Conservation (phyloP, 2,113 vertebrate species). For the Petrocephalus zakoni region DNA sequence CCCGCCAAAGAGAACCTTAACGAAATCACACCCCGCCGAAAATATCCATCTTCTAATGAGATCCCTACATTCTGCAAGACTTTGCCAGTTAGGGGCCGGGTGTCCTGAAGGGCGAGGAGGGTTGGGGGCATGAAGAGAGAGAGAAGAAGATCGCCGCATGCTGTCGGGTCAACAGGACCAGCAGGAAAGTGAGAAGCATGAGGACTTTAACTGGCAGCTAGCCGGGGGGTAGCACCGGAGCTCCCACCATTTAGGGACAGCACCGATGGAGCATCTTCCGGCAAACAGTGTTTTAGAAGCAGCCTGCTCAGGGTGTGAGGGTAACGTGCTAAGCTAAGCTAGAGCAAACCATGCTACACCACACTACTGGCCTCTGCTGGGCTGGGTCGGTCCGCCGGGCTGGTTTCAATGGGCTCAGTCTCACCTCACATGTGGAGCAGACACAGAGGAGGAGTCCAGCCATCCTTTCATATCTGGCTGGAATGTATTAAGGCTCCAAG, state of each 20-base stretch:
- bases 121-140: neutral
- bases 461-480: constrained; percentile 5
- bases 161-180: neutral
- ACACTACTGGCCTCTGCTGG: neutral
- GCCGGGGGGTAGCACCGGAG: neutral
- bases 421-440: neutral
- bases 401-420: neutral
- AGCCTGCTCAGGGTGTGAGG: neutral
- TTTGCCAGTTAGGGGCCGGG: neutral
- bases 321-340: neutral
- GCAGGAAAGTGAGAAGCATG: neutral
- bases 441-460: neutral
- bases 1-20: neutral
- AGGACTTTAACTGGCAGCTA: neutral
- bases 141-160: too few relatives aligned
- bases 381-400: neutral
- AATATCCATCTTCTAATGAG: neutral
- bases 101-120: neutral
- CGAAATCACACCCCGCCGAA: neutral
- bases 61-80: neutral
- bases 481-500: constrained; percentile 11
- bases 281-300: neutral
- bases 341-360: neutral
- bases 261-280: neutral
- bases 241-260: neutral